These are phyloP conservation scores for Pseudochromis fuscus DNA, from an alignment of 2,797 vertebrate species.

Conservation along the genomic window DNA sequence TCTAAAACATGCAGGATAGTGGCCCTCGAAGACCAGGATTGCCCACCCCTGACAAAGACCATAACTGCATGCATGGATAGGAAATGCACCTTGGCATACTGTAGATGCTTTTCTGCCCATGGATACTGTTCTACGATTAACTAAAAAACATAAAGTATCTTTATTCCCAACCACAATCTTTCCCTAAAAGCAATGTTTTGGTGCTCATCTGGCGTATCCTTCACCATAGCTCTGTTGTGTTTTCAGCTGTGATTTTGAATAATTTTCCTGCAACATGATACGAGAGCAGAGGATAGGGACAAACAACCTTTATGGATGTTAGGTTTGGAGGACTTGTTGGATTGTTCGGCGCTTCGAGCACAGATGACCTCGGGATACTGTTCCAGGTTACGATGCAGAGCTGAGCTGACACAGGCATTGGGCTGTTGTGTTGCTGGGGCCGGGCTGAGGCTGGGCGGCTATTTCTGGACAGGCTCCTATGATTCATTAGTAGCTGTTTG, in stretches of 20 bases:
- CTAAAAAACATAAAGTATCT: no score
- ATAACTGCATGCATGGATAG: no score
- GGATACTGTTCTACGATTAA: no score
- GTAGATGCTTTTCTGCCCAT: no score
- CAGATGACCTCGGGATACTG: slow-evolving; percentile 1
- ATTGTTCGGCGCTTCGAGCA: not conserved
- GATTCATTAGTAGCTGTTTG: slow-evolving; percentile 74
- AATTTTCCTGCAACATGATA: not conserved
- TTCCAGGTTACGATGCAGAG: slow-evolving; percentile 25
- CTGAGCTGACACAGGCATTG: slow-evolving; percentile 24
- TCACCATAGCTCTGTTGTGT: no score
- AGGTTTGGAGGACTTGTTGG: not conserved
- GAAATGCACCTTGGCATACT: no score
- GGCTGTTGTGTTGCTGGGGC: slow-evolving; percentile 35
- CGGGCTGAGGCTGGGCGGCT: slow-evolving; percentile 52
- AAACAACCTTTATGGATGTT: not conserved
- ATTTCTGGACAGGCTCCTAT: slow-evolving; percentile 72
- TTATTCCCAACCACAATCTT: no score
- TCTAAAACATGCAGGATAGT: no score
- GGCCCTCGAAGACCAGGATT: no score
- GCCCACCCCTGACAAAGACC: no score
- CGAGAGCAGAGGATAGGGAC: not conserved
- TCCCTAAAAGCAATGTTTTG: no score
- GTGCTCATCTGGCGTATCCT: no score
- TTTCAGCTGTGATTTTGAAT: not conserved